phyloP scores from a whole-genome alignment of 2,797 vertebrate genomes.

The Myoxocephalus aenaeus region DNA sequence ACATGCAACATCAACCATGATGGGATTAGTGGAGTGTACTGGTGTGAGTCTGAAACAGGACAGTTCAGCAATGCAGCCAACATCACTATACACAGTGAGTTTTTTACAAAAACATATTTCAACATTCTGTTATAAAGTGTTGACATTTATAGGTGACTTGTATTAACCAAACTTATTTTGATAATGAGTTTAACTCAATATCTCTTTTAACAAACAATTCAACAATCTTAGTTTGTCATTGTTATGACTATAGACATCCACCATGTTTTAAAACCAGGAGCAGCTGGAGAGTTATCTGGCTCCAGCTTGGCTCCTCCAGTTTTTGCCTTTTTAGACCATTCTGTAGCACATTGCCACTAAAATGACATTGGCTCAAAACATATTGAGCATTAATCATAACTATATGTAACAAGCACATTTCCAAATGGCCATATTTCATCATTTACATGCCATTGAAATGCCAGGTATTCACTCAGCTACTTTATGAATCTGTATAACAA shows the following conservation, averaged over 20 bases:
- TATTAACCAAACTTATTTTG: background rate
- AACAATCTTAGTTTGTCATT: background rate
- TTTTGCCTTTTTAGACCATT: background rate
- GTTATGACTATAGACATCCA: background rate
- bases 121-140: background rate
- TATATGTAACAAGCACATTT: background rate
- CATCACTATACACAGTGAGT: conserved; percentile 26
- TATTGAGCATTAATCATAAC: background rate
- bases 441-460: background rate
- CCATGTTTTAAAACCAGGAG: accelerated
- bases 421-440: background rate
- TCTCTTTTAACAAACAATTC: background rate
- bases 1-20: accelerated
- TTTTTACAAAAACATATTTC: background rate
- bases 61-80: conserved; percentile 49
- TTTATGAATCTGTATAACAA: background rate
- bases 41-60: conserved; percentile 66
- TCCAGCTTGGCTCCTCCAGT: background rate
- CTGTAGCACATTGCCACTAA: background rate
- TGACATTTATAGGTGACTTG: background rate
- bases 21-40: conserved; percentile 32
- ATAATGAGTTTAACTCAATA: background rate
- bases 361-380: background rate
- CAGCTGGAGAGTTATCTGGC: background rate
- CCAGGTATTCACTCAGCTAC: no score